A percentile compares a stretch with the other conserved stretches of the same genome.
Conservation (phyloP, 2,888 invertebrate species). For the Norana najaformis region DNA sequence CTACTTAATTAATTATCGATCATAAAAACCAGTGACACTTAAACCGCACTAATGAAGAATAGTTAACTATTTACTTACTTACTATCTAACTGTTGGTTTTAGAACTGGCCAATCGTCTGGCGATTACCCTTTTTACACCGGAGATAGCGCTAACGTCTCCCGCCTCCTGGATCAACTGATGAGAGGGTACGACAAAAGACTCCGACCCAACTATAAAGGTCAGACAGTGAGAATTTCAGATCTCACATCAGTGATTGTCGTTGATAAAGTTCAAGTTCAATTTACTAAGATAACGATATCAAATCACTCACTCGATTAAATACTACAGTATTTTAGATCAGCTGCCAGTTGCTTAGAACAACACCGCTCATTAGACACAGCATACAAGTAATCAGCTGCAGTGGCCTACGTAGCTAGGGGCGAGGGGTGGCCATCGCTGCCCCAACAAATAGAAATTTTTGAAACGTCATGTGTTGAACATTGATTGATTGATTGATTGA, state of each 20-base stretch:
- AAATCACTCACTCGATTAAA: background rate
- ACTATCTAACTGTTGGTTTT: background rate
- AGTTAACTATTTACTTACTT: too few relatives aligned
- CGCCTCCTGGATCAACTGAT: conserved; percentile 44
- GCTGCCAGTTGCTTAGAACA: too few relatives aligned
- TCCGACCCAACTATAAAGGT: conserved; percentile 47
- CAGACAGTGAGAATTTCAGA: background rate
- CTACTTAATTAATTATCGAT: background rate
- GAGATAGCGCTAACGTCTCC: conserved; percentile 46
- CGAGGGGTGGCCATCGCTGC: too few relatives aligned
- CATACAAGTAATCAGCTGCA: too few relatives aligned
- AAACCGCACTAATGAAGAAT: too few relatives aligned
- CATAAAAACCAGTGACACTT: background rate
- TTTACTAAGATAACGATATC: background rate
- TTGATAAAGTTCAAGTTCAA: background rate
- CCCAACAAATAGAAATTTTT: too few relatives aligned
- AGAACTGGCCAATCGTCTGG: conserved; percentile 71
- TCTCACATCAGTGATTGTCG: background rate
- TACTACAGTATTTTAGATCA: background rate
- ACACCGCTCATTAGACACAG: too few relatives aligned
- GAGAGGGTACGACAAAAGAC: conserved; percentile 46
- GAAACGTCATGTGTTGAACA: too few relatives aligned
- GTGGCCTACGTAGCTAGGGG: too few relatives aligned
- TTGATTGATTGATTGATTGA: too few relatives aligned
- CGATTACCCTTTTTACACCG: conserved; percentile 67